Base-by-base conservation (phyloP, 2,888 invertebrate species). In the Hypercompe scribonia region DNA sequence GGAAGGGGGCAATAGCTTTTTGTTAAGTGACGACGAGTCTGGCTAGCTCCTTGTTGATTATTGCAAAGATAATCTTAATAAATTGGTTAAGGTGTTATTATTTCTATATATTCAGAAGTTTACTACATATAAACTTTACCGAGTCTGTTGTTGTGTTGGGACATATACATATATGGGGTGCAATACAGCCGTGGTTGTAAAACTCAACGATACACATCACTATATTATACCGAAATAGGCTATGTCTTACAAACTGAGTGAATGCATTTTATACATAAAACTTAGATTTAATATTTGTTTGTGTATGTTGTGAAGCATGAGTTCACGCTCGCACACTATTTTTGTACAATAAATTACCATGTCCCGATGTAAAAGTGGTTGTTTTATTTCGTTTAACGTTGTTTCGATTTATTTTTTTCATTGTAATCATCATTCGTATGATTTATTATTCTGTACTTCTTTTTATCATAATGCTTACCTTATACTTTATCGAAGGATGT, bases 301-400 rank as follows among this genome's bases (percentile, higher is more conserved):
- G 94, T 95, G 94, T 93, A 92, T 90, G 93, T 94, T 92, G 92
- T 92, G 93, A 93, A 90, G 91, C 93, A 94, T 93, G 94, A 93
- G 92, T 93, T 93, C 93, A 92, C 93, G 93, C 94, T 94, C 94
- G 95, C 95, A 95, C 95, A 95, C 94, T 95, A 95, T 95, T 95
- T 95, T 95, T 95, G 94, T 95, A 95, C 94, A 95, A 95, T 95
- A 95, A 95, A 95, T 82, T 94, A 95, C 93, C 93, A 93, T 94
- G 95, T 94, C 94, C 94, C 91, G 91, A 93, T 91, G 90, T 89
- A 86, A 87, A 75, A 79, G 83, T 80, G 77, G 86, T 94, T 92
- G 94, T 95, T 95, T 95, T 92, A 94, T 95, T 95, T 92, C 67
- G 78, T 75, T 82, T 78, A 78, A 76, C 78, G 71, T 76, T 76